Conservation (phyloP, 2,888 invertebrate species). For the Therioaphis trifolii region DNA sequence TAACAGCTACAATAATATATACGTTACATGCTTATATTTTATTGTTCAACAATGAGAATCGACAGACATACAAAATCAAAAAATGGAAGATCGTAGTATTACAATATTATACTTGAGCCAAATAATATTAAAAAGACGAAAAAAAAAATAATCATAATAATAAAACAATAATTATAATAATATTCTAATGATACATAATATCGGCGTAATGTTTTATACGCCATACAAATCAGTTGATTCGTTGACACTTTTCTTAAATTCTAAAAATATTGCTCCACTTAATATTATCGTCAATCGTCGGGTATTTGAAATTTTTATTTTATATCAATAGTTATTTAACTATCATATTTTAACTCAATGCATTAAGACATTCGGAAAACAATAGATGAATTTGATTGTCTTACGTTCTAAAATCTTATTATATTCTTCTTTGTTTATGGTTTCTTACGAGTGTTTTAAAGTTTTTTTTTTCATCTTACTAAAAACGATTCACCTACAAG, state of each 20-base stretch:
- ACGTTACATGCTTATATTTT: constrained; percentile 46
- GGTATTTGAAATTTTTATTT: constrained; percentile 1
- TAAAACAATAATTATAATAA: constrained; percentile 37
- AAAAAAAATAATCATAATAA: neutral
- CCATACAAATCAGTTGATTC: constrained; percentile 20
- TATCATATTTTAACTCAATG: constrained; percentile 5
- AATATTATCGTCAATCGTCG: constrained; percentile 44
- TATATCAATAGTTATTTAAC: neutral
- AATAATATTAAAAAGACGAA: constrained; percentile 51
- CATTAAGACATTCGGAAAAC: neutral
- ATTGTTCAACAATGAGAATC: constrained; percentile 45
- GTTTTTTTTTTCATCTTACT: neutral
- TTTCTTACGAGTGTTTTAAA: neutral
- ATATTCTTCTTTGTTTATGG: neutral
- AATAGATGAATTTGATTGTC: constrained; percentile 49
- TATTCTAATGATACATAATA: constrained; percentile 38
- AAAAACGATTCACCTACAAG: neutral
- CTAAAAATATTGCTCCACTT: constrained; percentile 52
- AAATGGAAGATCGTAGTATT: constrained; percentile 59
- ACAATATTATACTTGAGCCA: constrained; percentile 60
- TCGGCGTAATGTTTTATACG: constrained; percentile 28
- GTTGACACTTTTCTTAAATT: constrained; percentile 28
- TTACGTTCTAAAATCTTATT: constrained; percentile 47
- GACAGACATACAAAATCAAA: constrained; percentile 49
- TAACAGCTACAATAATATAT: constrained; percentile 52